Evolutionary conservation across 2,113 vertebrate genomes (phyloP).

Genomic region (Eptesicus fuscus): DNA sequence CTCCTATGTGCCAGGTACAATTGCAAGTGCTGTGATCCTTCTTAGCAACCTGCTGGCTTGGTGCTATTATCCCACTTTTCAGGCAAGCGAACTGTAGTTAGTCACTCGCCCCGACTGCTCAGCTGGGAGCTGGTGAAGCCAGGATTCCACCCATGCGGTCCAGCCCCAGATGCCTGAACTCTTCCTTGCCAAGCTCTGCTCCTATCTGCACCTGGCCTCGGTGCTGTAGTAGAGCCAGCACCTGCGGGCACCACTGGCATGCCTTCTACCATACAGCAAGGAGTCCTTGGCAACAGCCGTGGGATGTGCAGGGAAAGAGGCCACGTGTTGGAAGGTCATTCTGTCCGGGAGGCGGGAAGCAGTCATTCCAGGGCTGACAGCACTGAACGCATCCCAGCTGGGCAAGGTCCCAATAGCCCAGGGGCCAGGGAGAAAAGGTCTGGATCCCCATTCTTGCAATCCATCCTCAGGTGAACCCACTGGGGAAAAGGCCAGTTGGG

Average conservation of each 20-base stretch:
- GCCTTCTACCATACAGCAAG: background rate
- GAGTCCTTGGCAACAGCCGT: background rate
- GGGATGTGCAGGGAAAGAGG: background rate
- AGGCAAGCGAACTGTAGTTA: background rate
- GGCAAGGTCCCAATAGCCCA: background rate
- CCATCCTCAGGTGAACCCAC: background rate
- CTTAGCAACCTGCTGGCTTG: background rate
- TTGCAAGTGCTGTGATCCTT: background rate
- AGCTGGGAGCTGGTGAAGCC: background rate
- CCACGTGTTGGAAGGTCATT: too few relatives aligned
- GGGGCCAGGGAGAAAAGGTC: background rate
- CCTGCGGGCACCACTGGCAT: background rate
- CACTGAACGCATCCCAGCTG: background rate
- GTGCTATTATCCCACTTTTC: background rate
- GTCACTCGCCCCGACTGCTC: accelerated
- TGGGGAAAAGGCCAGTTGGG: background rate
- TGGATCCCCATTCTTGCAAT: background rate
- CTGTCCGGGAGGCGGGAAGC: background rate
- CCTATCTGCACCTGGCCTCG: background rate
- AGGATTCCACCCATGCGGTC: too few relatives aligned
- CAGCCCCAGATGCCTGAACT: background rate
- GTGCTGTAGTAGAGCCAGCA: background rate
- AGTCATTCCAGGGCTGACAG: too few relatives aligned
- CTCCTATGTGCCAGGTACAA: background rate
- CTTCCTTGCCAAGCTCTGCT: background rate